A percentile compares a stretch with the other conserved stretches of the same genome.
phyloP scores from a whole-genome alignment of 1,140 invertebrate species.

The Diplogasteroides magnus region DNA sequence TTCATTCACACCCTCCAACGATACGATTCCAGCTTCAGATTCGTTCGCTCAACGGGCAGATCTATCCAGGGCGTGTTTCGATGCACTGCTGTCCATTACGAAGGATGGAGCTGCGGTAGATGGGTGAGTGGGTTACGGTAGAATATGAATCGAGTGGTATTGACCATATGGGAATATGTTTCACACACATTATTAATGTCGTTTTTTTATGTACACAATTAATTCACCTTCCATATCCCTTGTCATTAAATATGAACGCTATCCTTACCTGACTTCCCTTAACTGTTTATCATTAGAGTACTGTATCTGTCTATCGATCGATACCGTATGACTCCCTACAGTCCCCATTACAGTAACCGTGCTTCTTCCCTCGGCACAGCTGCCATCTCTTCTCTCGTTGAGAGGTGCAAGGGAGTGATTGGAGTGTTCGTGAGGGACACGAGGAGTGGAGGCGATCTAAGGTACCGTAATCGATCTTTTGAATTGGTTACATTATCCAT shows the following conservation, averaged over 20 bases:
- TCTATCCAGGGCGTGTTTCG: conserved; percentile 51
- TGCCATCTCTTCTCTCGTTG: neutral
- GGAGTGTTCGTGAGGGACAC: conserved; percentile 14
- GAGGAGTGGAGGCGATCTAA: conserved; percentile 16
- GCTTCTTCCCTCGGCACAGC: neutral
- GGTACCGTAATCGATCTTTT: conserved; percentile 20
- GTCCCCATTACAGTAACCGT: no score
- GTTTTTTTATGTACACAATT: neutral
- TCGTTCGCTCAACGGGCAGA: conserved; percentile 47
- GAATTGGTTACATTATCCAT: no score
- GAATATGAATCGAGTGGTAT: conserved; percentile 12
- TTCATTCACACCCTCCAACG: conserved; percentile 8
- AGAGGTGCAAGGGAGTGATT: conserved; percentile 7
- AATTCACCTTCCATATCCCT: neutral
- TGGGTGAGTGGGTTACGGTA: conserved; percentile 14
- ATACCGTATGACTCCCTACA: no score
- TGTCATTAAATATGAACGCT: neutral
- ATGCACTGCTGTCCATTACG: conserved; percentile 45
- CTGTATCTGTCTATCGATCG: no score
- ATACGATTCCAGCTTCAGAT: conserved; percentile 53
- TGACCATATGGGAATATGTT: neutral
- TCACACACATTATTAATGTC: neutral
- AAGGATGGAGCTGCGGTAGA: conserved; percentile 1
- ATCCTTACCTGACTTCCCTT: neutral
- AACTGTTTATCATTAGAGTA: no score